phyloP scores from a whole-genome alignment of 2,797 vertebrate genomes.

The Perodicticus potto region DNA sequence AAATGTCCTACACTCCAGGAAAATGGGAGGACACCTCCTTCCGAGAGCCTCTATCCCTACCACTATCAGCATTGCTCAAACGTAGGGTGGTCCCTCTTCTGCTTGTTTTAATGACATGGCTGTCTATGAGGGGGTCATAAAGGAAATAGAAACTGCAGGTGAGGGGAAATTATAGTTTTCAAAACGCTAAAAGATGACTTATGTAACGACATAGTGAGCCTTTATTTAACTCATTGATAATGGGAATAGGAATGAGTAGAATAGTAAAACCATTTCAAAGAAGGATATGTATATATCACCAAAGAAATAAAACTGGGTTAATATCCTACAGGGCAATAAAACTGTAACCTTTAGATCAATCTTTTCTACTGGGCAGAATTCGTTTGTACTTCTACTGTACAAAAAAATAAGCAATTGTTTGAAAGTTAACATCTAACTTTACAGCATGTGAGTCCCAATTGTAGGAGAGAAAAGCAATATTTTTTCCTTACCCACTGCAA shows the following conservation, averaged over 20 bases:
- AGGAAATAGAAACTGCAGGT: background rate
- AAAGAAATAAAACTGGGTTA: background rate
- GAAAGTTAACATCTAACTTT: background rate
- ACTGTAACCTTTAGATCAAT: background rate
- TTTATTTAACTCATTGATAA: background rate
- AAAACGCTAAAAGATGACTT: slow-evolving; percentile 1
- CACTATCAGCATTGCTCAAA: background rate
- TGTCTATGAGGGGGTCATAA: background rate
- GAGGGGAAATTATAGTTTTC: background rate
- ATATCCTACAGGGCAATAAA: background rate
- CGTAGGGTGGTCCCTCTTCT: background rate
- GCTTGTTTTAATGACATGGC: background rate
- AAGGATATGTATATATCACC: background rate
- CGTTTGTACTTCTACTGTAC: background rate
- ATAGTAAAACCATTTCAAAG: background rate
- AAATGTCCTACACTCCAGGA: background rate
- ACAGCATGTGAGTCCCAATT: background rate
- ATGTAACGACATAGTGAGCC: background rate
- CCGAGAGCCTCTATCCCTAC: background rate
- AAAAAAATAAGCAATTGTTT: background rate
- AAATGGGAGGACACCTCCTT: background rate
- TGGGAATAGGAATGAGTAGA: background rate
- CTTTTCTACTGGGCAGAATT: background rate
- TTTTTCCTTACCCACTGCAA: background rate
- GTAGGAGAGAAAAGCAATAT: background rate